These are phyloP conservation scores for Sebastes jordani DNA, from an alignment of 2,797 vertebrate species.

Conservation along the genomic window DNA sequence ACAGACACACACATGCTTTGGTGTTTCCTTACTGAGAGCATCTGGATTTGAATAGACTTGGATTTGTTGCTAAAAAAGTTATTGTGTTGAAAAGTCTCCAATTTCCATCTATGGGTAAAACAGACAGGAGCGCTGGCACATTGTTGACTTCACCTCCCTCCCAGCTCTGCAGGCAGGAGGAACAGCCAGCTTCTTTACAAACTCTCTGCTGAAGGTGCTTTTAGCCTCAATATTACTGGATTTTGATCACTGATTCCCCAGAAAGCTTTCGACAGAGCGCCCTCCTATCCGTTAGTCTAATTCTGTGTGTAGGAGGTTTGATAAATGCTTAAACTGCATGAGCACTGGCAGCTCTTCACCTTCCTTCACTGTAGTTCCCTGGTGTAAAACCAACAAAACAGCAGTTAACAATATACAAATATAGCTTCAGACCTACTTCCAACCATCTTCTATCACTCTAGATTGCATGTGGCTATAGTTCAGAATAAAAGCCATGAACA, in stretches of 20 bases:
- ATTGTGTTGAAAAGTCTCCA: constrained; percentile 41
- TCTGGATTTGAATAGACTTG: constrained; percentile 35
- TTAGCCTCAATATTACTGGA: background rate
- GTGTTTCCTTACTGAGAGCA: constrained; percentile 10
- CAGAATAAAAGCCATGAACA: background rate
- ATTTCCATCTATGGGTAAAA: constrained; percentile 61
- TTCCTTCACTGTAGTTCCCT: background rate
- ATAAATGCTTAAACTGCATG: background rate
- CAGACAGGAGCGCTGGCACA: constrained; percentile 38
- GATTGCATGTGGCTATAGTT: background rate
- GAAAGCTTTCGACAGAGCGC: background rate
- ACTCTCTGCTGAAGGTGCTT: background rate
- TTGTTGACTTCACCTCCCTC: background rate
- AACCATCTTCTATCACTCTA: background rate
- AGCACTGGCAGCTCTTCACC: background rate
- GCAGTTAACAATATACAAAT: background rate
- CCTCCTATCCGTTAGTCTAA: background rate
- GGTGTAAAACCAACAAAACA: background rate
- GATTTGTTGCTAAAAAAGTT: constrained; percentile 29
- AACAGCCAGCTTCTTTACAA: constrained; percentile 4
- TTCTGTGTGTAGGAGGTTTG: constrained; percentile 3
- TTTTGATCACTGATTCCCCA: background rate
- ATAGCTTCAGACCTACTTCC: background rate
- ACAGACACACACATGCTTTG: background rate
- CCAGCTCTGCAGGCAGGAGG: constrained; percentile 1